Evolutionary conservation across 2,888 invertebrate genomes (phyloP).

Genomic region (Aspidiotus destructor): DNA sequence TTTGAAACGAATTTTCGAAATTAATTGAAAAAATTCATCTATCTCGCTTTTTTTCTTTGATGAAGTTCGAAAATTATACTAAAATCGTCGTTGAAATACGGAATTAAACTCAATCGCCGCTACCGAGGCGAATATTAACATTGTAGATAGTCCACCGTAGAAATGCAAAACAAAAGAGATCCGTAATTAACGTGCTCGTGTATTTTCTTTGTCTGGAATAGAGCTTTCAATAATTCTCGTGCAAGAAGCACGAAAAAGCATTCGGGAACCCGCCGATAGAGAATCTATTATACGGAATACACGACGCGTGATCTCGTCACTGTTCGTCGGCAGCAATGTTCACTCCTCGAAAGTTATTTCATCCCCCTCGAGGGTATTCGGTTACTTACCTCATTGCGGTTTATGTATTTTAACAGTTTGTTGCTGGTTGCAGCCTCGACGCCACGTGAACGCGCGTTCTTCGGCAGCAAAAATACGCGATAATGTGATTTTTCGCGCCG

Average conservation of each 20-base stretch:
- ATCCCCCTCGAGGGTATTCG: conserved; percentile 21
- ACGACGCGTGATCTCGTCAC: conserved; percentile 5
- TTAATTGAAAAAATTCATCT: no score
- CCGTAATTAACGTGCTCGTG: no score
- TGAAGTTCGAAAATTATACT: no score
- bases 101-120: no score
- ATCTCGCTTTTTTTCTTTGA: no score
- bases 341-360: conserved; percentile 22
- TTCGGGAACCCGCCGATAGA: not conserved
- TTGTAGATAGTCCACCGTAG: no score
- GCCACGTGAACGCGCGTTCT: conserved; percentile 13
- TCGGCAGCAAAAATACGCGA: not conserved
- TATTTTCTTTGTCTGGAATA: no score
- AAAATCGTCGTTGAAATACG: no score
- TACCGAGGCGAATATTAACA: no score
- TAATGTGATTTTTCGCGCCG: conserved; percentile 19
- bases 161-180: no score
- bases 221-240: no score
- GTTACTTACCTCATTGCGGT: conserved; percentile 32
- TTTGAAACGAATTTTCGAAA: no score
- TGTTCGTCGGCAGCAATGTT: conserved; percentile 19
- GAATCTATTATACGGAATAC: conserved; percentile 1
- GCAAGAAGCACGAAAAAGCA: not conserved
- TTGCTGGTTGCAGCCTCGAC: conserved; percentile 20
- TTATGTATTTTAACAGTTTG: conserved; percentile 30